phyloP scores from a whole-genome alignment of 2,797 vertebrate species.

The Luscinia megarhynchos region DNA sequence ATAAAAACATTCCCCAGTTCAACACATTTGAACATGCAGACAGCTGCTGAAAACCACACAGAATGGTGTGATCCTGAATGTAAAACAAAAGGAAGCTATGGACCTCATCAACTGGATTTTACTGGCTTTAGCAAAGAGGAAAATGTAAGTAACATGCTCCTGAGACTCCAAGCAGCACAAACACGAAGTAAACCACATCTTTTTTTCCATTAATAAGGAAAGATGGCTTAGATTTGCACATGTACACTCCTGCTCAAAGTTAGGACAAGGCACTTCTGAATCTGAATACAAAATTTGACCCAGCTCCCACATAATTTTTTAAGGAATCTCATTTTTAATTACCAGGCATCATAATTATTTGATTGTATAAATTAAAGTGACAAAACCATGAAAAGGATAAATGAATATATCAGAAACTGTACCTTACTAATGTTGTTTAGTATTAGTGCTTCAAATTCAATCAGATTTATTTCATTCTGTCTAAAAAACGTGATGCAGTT shows the following conservation, averaged over 20 bases:
- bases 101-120: neutral
- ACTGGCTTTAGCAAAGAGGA: neutral
- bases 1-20: neutral
- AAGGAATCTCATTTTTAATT: slow-evolving; percentile 5
- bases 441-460: neutral
- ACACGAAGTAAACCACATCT: neutral
- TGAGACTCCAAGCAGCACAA: neutral
- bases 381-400: neutral
- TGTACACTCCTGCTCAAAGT: neutral
- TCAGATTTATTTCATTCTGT: neutral
- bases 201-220: slow-evolving; percentile 20
- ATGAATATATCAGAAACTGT: neutral
- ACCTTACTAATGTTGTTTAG: neutral
- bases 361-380: neutral
- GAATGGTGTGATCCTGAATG: neutral
- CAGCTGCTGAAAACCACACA: neutral
- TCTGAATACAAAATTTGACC: neutral
- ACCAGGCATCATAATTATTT: neutral
- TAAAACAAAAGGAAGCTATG: neutral
- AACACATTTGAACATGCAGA: neutral
- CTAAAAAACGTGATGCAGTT: neutral
- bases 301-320: neutral
- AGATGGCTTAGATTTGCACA: neutral
- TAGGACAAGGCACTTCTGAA: neutral
- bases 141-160: neutral